Percentiles rank a stretch among this genome's conserved stretches.
phyloP scores from a whole-genome alignment of 1,140 invertebrate species.

The Uloborus diversus region DNA sequence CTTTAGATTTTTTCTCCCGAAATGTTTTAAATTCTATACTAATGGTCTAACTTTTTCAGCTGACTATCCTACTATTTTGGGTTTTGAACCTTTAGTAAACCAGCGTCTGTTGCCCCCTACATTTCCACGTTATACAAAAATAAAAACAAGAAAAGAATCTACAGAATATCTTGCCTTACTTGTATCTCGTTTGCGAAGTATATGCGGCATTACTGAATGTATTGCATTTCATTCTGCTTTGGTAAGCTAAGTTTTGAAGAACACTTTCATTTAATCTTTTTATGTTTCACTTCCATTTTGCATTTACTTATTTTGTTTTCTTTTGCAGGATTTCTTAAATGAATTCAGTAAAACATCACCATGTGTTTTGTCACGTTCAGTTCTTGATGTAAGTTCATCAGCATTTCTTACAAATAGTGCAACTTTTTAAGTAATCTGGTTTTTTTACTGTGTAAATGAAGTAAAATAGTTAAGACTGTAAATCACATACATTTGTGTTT shows the following conservation, averaged over 20 bases:
- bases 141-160: constrained; percentile 83
- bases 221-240: constrained; percentile 83
- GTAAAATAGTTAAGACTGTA: neutral
- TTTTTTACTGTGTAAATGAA: neutral
- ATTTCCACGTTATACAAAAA: constrained; percentile 96
- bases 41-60: too few relatives aligned
- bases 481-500: neutral
- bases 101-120: constrained; percentile 93
- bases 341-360: constrained; percentile 89
- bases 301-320: constrained; percentile 42
- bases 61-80: constrained; percentile 71
- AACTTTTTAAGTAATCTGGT: neutral
- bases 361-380: constrained; percentile 92
- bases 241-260: constrained; percentile 69
- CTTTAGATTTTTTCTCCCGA: neutral
- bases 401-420: too few relatives aligned
- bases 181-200: constrained; percentile 79
- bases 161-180: constrained; percentile 86
- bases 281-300: neutral
- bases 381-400: constrained; percentile 80
- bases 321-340: constrained; percentile 87
- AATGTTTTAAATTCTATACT: too few relatives aligned
- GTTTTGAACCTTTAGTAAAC: constrained; percentile 95
- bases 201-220: constrained; percentile 82
- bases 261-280: neutral